A percentile compares a stretch with the other conserved stretches of the same genome.
These are phyloP conservation scores for Trachops cirrhosus DNA, from an alignment of 2,797 vertebrate species.

Conservation along the genomic window DNA sequence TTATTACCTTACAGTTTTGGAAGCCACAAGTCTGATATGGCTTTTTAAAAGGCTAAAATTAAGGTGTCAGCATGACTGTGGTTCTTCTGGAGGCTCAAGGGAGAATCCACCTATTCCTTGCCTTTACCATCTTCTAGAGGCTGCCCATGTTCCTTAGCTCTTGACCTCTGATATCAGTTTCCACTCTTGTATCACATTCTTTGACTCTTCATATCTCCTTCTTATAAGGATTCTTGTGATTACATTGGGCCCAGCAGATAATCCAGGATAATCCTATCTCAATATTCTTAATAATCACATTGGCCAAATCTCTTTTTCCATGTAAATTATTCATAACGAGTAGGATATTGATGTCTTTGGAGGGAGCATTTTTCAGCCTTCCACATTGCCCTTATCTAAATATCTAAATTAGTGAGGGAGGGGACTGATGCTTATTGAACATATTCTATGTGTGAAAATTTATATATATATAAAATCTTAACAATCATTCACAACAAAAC, in stretches of 20 bases:
- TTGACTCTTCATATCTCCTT: neutral
- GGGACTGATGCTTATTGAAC: neutral
- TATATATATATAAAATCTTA: neutral
- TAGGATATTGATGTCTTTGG: neutral
- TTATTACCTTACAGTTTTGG: neutral
- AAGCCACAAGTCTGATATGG: neutral
- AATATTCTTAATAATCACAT: neutral
- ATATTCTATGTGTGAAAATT: neutral
- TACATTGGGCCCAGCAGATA: neutral
- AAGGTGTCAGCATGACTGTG: neutral
- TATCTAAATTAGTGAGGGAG: neutral
- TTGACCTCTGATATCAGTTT: neutral
- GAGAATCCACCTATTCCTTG: neutral
- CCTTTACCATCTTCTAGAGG: neutral
- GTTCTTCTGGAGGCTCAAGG: neutral
- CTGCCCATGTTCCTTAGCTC: neutral
- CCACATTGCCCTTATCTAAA: neutral
- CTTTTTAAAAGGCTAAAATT: neutral
- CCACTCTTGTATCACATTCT: neutral
- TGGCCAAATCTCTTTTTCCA: neutral
- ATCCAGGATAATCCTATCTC: neutral
- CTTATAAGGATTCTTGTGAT: neutral
- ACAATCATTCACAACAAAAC: neutral
- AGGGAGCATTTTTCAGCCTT: neutral
- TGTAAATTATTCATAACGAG: neutral